Conservation (phyloP, 2,797 vertebrate species). For the Rhinogobio ventralis region DNA sequence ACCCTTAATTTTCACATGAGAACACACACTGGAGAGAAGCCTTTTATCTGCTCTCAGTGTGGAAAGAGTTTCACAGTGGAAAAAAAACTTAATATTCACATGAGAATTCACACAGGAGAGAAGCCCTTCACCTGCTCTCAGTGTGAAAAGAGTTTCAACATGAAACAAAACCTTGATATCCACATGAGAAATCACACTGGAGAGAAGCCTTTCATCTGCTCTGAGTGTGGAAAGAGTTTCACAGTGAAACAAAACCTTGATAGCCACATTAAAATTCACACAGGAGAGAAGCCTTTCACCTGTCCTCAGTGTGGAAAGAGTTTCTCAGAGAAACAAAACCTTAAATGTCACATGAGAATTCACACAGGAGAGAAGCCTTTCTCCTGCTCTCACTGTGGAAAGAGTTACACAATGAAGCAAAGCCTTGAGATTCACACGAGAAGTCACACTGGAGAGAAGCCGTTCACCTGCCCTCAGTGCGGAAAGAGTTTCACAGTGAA, state of each 20-base stretch:
- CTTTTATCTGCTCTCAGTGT: neutral
- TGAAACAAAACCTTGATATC: constrained; percentile 10
- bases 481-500: constrained; percentile 24
- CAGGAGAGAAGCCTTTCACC: neutral
- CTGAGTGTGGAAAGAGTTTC: neutral
- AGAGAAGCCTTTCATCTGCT: neutral
- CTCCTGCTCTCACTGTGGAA: constrained; percentile 1
- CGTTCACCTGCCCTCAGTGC: neutral
- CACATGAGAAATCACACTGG: constrained; percentile 12
- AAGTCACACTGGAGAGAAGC: constrained; percentile 27
- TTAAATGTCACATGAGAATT: constrained; percentile 34
- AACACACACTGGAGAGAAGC: neutral
- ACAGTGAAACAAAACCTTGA: constrained; percentile 1
- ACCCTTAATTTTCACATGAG: constrained; percentile 12
- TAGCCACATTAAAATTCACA: constrained; percentile 21
- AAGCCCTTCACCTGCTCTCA: neutral
- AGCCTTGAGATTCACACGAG: constrained; percentile 12
- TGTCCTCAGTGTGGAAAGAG: constrained; percentile 14
- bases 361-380: constrained; percentile 14
- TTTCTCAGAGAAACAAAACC: constrained; percentile 8
- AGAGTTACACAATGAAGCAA: neutral
- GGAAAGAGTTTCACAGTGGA: constrained; percentile 1
- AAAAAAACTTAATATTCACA: constrained; percentile 2
- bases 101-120: neutral
- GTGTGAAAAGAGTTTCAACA: constrained; percentile 16